Percentiles rank a stretch among this genome's conserved stretches.
phyloP scores from a whole-genome alignment of 2,113 vertebrate species.

The Pelobates fuscus region DNA sequence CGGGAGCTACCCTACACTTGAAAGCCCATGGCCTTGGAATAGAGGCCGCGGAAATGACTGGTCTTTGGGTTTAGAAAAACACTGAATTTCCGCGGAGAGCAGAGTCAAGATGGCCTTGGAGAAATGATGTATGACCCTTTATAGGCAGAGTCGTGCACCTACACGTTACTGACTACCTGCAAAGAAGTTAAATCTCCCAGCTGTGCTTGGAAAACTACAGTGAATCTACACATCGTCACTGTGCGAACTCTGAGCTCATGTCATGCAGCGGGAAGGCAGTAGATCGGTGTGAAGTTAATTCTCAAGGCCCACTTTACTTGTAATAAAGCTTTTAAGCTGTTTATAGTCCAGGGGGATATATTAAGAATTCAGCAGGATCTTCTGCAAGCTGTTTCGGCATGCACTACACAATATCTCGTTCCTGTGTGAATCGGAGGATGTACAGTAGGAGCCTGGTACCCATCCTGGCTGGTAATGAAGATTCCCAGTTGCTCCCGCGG shows the following conservation, averaged over 20 bases:
- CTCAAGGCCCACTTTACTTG: conserved; percentile 26
- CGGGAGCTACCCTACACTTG: too few relatives aligned
- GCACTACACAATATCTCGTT: neutral
- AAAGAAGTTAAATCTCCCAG: neutral
- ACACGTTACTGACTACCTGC: too few relatives aligned
- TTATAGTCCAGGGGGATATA: conserved; percentile 51
- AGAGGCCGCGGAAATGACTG: too few relatives aligned
- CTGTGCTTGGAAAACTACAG: neutral
- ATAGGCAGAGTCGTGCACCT: too few relatives aligned
- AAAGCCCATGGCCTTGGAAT: too few relatives aligned
- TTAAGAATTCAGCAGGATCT: conserved; percentile 35
- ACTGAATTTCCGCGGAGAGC: too few relatives aligned
- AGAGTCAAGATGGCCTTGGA: too few relatives aligned
- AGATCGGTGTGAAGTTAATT: conserved; percentile 26
- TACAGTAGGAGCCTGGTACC: neutral
- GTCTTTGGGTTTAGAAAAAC: too few relatives aligned
- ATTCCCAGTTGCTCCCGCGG: neutral
- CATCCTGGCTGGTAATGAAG: neutral
- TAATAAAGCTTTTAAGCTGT: conserved; percentile 55
- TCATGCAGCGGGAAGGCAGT: neutral
- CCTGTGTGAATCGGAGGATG: neutral
- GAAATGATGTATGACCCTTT: too few relatives aligned
- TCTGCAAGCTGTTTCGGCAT: neutral
- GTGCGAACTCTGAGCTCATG: neutral
- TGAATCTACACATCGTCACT: too few relatives aligned